Conservation (phyloP, 2,888 invertebrate species). For the Watsonalla binaria region DNA sequence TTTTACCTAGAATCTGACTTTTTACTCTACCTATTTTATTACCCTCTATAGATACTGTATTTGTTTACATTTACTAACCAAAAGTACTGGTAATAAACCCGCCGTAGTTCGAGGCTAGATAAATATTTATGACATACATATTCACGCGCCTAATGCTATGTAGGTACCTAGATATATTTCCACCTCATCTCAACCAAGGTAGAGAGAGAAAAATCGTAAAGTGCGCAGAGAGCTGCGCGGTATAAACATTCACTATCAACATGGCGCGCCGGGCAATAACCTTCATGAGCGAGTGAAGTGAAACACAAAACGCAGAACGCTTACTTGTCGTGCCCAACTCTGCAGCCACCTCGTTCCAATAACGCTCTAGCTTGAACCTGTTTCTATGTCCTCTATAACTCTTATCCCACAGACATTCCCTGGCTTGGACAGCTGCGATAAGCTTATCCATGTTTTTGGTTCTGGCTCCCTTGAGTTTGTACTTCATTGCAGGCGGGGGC, state of each 20-base stretch:
- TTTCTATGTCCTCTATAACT: constrained; percentile 69
- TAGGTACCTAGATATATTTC: background rate
- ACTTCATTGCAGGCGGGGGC: constrained; percentile 54
- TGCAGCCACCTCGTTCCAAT: constrained; percentile 71
- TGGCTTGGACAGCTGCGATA: constrained; percentile 69
- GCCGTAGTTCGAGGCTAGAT: too few species aligned
- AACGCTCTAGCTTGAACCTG: constrained; percentile 67
- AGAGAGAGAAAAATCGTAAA: constrained; percentile 3
- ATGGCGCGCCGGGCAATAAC: constrained; percentile 34
- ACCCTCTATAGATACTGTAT: too few species aligned
- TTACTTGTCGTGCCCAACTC: constrained; percentile 71
- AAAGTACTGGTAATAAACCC: too few species aligned
- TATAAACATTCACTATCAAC: constrained; percentile 18
- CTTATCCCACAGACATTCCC: constrained; percentile 71
- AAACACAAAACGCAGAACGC: constrained; percentile 27
- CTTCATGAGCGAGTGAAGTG: constrained; percentile 24
- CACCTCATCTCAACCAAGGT: background rate
- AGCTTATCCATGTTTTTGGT: constrained; percentile 69
- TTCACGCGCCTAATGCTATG: too few species aligned
- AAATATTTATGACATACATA: too few species aligned
- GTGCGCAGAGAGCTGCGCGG: constrained; percentile 6
- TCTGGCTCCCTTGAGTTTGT: constrained; percentile 57
- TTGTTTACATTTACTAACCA: too few species aligned
- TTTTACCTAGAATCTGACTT: too few species aligned
- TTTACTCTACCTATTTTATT: too few species aligned